Base-by-base conservation (phyloP, 2,113 vertebrate genomes). In the Hippocampus mohnikei region DNA sequence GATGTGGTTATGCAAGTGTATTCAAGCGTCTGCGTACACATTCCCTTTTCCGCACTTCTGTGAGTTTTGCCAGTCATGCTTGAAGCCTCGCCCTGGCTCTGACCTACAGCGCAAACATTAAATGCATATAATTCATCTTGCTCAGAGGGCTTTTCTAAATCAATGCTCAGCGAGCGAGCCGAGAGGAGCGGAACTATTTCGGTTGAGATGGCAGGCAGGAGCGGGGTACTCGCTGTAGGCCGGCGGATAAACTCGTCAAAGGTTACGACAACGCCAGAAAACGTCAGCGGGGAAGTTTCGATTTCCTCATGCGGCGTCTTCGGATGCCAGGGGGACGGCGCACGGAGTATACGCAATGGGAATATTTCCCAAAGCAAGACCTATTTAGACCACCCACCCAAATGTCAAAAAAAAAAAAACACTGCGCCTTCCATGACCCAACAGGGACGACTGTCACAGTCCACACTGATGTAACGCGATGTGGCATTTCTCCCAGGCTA, bases 81-180 rank as follows among this genome's bases (percentile, higher is more conserved):
- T 55, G 42, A 20, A 66, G 76, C 72, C 40, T 65, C 15, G 67
- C 69, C 71, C 23, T 5, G 29, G 65, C 33, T 42, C 56, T 74
- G 64, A 82, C 58, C 73, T 58, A 44, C 9, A 48, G 46, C 67
- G 29, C 72, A 74, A 81, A 75, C 21, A 50, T 37, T 11, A n/a
- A 41, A 80, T 67, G 48, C 40, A 75, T 73, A 41, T 59, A 21
- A 76, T 72, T 75, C 66, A 73, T 80, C 78, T 76, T 48, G 68
- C 73, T 67, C 46, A 16, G 5, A 5, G 1, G 29, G 75, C 48
- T 52, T 70, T 74, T 76, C 64, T 50, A 74, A 78, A 82, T 71
- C 69, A 83, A 72, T 63, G 72, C 70, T 69, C 72, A 13, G 64
- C 74, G 80, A 78, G 44, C 81, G 73, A 61, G 59, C 29, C 74